A percentile compares a stretch with the other conserved stretches of the same genome.
These are phyloP conservation scores for Telmatherina bonti DNA, from an alignment of 2,797 vertebrate genomes.

Conservation along the genomic window DNA sequence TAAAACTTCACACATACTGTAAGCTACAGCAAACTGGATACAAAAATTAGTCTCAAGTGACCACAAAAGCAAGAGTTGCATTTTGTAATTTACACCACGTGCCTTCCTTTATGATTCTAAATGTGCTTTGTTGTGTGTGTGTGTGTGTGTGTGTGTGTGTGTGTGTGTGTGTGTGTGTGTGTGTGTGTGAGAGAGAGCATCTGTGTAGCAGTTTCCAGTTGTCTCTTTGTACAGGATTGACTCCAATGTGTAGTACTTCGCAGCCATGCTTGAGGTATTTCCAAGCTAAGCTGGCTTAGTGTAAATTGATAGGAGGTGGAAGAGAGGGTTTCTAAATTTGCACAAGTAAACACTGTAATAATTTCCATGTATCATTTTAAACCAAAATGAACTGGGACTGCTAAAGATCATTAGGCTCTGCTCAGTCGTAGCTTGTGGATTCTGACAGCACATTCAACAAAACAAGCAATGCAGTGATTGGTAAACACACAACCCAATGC, in stretches of 20 bases:
- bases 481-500: constrained; percentile 57
- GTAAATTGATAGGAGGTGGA: constrained; percentile 62
- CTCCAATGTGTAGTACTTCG: constrained; percentile 55
- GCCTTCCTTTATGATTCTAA: not conserved
- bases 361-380: constrained; percentile 69
- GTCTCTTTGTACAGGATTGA: constrained; percentile 53
- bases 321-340: constrained; percentile 64
- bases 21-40: too few species aligned
- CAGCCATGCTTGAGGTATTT: constrained; percentile 60
- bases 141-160: not conserved
- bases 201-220: constrained; percentile 17
- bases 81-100: not conserved
- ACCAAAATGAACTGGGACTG: constrained; percentile 65
- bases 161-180: constrained; percentile 12
- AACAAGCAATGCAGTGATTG: constrained; percentile 64
- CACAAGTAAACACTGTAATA: constrained; percentile 66
- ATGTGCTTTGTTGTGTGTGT: not conserved
- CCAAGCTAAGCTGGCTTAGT: constrained; percentile 56
- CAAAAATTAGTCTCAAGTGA: too few species aligned
- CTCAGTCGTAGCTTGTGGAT: constrained; percentile 60
- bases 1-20: too few species aligned
- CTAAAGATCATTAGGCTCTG: constrained; percentile 65
- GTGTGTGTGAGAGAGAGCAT: not conserved
- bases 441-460: constrained; percentile 65
- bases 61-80: not conserved